phyloP scores from a whole-genome alignment of 2,113 vertebrate species.

The Argyrosomus japonicus region DNA sequence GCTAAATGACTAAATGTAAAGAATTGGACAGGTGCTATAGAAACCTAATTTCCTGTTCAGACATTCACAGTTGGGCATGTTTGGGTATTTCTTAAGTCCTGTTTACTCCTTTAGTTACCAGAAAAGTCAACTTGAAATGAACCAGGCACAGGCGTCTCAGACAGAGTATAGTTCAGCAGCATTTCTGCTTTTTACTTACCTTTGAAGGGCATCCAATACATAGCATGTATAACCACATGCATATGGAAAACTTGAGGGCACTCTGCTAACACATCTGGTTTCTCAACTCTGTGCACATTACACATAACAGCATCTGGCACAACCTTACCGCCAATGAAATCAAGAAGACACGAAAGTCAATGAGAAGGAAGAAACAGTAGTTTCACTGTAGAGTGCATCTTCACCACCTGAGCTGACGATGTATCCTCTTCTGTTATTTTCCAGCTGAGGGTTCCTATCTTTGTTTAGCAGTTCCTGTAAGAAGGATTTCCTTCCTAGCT shows the following conservation, averaged over 20 bases:
- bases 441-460: slow-evolving; percentile 66
- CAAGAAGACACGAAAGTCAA: background rate
- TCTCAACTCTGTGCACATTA: slow-evolving; percentile 20
- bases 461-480: slow-evolving; percentile 76
- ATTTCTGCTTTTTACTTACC: background rate
- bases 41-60: background rate
- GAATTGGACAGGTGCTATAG: background rate
- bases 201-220: slow-evolving; percentile 40
- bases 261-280: slow-evolving; percentile 42
- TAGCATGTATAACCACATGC: slow-evolving; percentile 28
- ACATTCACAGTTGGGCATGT: background rate
- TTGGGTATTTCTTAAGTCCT: background rate
- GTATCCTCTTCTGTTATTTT: slow-evolving; percentile 34
- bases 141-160: background rate
- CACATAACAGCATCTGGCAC: slow-evolving; percentile 32
- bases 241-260: slow-evolving; percentile 29
- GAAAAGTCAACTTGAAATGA: slow-evolving; percentile 3
- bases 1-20: background rate
- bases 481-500: slow-evolving; percentile 74
- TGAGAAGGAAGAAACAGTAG: slow-evolving; percentile 12
- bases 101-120: background rate
- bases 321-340: background rate
- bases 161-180: slow-evolving; percentile 10
- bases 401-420: slow-evolving; percentile 23
- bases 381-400: slow-evolving; percentile 7